These are phyloP conservation scores for Meghimatium bilineatum DNA, from an alignment of 2,888 invertebrate genomes.

Conservation along the genomic window DNA sequence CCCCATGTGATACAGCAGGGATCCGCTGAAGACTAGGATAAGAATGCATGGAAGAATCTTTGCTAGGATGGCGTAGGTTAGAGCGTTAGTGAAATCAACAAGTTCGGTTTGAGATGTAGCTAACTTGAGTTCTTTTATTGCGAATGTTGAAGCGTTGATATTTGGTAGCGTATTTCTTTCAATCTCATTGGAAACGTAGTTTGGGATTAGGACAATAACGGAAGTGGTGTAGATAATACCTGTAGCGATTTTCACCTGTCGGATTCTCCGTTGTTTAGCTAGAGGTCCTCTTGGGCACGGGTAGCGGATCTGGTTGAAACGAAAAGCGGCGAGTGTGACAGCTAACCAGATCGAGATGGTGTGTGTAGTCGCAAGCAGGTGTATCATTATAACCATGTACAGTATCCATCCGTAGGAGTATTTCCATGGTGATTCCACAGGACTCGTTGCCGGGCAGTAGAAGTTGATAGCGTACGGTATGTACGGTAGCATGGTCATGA, in stretches of 20 bases:
- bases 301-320: constrained; percentile 81
- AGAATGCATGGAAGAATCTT: constrained; percentile 93
- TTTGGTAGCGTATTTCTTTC: constrained; percentile 49
- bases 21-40: constrained; percentile 83
- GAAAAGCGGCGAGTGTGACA: constrained; percentile 92
- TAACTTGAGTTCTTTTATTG: constrained; percentile 59
- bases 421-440: constrained; percentile 60
- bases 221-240: constrained; percentile 89
- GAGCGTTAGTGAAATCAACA: constrained; percentile 62
- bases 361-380: constrained; percentile 91
- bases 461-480: constrained; percentile 90
- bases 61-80: constrained; percentile 83
- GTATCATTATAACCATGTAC: constrained; percentile 85
- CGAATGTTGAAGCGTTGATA: constrained; percentile 59
- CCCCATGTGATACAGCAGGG: constrained; percentile 71
- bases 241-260: constrained; percentile 55
- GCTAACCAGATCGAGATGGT: constrained; percentile 96
- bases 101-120: constrained; percentile 62
- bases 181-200: constrained; percentile 88
- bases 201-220: constrained; percentile 88
- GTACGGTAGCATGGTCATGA: constrained; percentile 92
- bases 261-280: constrained; percentile 61
- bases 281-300: constrained; percentile 62
- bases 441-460: constrained; percentile 64
- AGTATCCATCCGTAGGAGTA: constrained; percentile 75